Evolutionary conservation across 2,888 invertebrate species (phyloP).

Genomic region (Lasius fuliginosus): DNA sequence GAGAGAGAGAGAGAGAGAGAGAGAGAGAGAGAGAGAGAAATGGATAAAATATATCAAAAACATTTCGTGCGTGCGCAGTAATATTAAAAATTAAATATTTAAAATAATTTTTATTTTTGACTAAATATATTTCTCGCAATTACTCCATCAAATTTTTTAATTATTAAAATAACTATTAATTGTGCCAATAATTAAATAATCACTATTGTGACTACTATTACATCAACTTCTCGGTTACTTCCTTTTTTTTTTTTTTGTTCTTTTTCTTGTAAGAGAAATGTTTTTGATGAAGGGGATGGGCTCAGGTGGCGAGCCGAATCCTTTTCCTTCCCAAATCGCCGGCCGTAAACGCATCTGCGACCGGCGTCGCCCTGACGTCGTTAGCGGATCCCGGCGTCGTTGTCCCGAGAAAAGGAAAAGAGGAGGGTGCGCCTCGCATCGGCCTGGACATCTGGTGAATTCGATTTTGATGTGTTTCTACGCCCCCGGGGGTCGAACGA

Average conservation of each 20-base stretch:
- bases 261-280: not conserved
- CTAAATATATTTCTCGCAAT: not conserved
- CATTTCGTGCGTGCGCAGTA: not conserved
- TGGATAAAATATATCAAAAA: not conserved
- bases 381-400: slow-evolving; percentile 76
- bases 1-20: not conserved
- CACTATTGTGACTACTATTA: not conserved
- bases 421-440: slow-evolving; percentile 76
- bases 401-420: slow-evolving; percentile 51
- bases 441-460: slow-evolving; percentile 85
- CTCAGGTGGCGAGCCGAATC: slow-evolving; percentile 58
- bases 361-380: slow-evolving; percentile 77
- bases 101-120: not conserved
- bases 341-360: slow-evolving; percentile 73
- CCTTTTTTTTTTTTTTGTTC: not conserved
- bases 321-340: slow-evolving; percentile 63
- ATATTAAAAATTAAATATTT: not conserved
- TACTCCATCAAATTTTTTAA: not conserved
- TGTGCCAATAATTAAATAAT: not conserved
- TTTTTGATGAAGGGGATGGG: not conserved
- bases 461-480: slow-evolving; percentile 86
- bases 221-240: not conserved
- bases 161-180: not conserved
- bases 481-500: slow-evolving; percentile 76
- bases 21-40: not conserved